A percentile compares a stretch with the other conserved stretches of the same genome.
phyloP scores from a whole-genome alignment of 2,113 vertebrate species.

The Takifugu bimaculatus region DNA sequence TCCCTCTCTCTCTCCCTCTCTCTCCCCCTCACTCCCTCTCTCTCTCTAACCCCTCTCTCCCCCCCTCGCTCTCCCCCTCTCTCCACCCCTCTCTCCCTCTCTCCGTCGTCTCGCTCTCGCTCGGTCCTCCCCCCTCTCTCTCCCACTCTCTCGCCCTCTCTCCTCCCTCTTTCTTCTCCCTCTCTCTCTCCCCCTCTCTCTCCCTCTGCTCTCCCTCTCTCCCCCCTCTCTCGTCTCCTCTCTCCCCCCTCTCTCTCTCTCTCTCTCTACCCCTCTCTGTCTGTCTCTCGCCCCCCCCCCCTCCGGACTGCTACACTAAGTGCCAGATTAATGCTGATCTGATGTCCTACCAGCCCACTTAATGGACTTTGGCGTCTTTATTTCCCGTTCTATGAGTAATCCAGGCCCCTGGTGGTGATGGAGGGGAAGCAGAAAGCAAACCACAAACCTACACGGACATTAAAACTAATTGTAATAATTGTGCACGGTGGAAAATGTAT shows the following conservation, averaged over 20 bases:
- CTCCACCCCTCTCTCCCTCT: too few relatives aligned
- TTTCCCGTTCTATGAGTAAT: constrained; percentile 73
- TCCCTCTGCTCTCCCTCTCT: too few relatives aligned
- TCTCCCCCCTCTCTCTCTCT: constrained; percentile 32
- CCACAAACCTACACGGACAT: constrained; percentile 49
- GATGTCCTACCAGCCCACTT: constrained; percentile 72
- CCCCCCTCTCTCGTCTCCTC: constrained; percentile 14
- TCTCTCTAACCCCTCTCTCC: too few relatives aligned
- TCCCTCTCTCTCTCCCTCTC: too few relatives aligned
- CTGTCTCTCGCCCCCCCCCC: constrained; percentile 28
- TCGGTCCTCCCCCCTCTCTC: too few relatives aligned
- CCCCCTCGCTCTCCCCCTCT: too few relatives aligned
- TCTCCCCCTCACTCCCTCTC: too few relatives aligned
- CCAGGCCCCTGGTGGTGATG: constrained; percentile 51
- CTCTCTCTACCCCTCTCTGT: constrained; percentile 3
- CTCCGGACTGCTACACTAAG: constrained; percentile 64
- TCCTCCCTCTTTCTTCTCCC: too few relatives aligned
- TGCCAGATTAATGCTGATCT: constrained; percentile 76
- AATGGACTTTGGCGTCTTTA: constrained; percentile 74
- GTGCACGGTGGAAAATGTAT: constrained; percentile 44
- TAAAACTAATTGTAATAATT: constrained; percentile 48
- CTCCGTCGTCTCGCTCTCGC: too few relatives aligned
- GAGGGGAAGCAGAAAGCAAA: constrained; percentile 57
- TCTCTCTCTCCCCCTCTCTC: too few relatives aligned
- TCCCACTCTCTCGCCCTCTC: too few relatives aligned